Evolutionary conservation across 2,113 vertebrate genomes (phyloP).

Genomic region (Chaetura pelagica): DNA sequence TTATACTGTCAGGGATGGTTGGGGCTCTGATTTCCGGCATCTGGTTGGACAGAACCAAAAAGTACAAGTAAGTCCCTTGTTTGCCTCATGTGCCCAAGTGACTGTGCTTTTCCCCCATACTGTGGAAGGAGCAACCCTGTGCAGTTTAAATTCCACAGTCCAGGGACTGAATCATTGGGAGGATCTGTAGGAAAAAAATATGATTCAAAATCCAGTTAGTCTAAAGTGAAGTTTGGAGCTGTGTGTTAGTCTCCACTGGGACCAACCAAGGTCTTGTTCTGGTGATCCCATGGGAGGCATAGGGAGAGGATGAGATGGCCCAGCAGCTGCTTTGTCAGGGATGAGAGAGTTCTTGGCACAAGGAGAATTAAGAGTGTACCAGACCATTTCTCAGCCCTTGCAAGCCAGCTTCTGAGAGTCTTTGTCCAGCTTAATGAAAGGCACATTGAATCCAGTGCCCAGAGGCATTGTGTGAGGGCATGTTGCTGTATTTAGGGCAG

Average conservation of each 20-base stretch:
- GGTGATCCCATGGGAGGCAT: not conserved
- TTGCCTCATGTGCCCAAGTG: not conserved
- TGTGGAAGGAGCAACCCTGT: not conserved
- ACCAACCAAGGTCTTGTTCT: not conserved
- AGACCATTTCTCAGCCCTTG: conserved; percentile 60
- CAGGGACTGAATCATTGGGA: not conserved
- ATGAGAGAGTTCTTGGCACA: conserved; percentile 46
- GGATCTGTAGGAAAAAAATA: not conserved
- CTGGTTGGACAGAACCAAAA: conserved; percentile 96
- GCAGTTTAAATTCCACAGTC: not conserved
- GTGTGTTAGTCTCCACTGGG: not conserved
- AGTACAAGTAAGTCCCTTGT: conserved; percentile 89
- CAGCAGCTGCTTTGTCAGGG: conserved; percentile 15
- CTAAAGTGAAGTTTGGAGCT: not conserved
- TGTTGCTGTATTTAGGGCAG: not conserved
- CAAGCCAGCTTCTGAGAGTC: conserved; percentile 60
- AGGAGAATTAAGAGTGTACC: conserved; percentile 19
- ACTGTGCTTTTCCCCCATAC: not conserved
- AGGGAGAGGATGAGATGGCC: not conserved
- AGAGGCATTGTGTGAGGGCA: not conserved
- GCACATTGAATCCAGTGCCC: conserved; percentile 31
- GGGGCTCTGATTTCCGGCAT: conserved; percentile 92
- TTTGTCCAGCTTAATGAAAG: conserved; percentile 39
- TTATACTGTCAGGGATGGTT: conserved; percentile 89
- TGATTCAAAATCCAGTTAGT: not conserved